Evolutionary conservation across 2,113 vertebrate genomes (phyloP).

Genomic region (Meleagris gallopavo): DNA sequence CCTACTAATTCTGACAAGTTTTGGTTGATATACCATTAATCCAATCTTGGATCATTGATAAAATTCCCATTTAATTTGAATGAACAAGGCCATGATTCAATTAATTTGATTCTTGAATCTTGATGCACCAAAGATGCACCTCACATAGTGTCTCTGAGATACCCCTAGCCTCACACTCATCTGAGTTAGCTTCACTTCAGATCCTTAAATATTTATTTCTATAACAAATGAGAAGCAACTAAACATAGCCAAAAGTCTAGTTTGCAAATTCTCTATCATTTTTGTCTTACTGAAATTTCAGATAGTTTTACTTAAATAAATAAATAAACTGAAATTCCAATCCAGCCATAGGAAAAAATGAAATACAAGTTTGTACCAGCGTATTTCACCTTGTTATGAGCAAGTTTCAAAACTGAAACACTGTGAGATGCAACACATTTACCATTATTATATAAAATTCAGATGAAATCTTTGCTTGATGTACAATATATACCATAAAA

Average conservation of each 20-base stretch:
- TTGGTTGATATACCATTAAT: fast-evolving
- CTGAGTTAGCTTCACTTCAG: background rate
- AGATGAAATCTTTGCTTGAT: background rate
- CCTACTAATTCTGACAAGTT: background rate
- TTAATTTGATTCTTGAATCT: background rate
- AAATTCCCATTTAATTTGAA: background rate
- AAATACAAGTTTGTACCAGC: background rate
- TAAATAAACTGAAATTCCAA: background rate
- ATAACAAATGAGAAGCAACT: background rate
- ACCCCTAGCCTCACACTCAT: background rate
- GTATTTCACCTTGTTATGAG: background rate
- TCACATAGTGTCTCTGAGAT: background rate
- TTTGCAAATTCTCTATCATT: background rate
- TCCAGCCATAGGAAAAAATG: background rate
- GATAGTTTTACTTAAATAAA: background rate
- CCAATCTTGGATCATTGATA: background rate
- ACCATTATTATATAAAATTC: background rate
- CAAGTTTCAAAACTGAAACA: background rate
- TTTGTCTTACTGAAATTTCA: background rate
- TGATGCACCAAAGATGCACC: background rate
- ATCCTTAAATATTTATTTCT: background rate
- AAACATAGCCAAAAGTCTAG: background rate
- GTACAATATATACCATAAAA: background rate
- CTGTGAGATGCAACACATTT: background rate
- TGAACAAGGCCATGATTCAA: background rate